Base-by-base conservation (phyloP, 1,140 invertebrate genomes). In the Pseudomyrmex flavicornis region DNA sequence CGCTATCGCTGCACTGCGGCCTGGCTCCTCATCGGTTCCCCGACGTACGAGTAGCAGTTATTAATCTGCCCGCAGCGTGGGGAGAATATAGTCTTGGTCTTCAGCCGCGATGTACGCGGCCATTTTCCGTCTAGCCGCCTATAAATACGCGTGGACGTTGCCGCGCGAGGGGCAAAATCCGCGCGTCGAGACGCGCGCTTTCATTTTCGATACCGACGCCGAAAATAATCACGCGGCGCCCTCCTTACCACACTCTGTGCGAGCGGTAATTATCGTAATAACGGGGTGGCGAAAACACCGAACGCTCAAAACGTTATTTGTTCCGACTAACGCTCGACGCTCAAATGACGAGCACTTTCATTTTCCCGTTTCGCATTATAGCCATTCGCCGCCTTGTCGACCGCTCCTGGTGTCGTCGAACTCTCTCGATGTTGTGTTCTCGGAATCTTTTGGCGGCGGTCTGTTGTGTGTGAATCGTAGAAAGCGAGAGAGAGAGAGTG, bases 91-190 rank as follows among this genome's bases (percentile, higher is more conserved):
- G 12, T 75, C 86, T 82, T 58, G 44, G 76, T 48, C 22, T 66
- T 10, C 26, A 7, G 35, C 35, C 52, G 0, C 69, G 50, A 63
- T 75, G 63, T 15, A 50, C 50, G 74, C 35, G 35, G 35, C 70
- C 79, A 73, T 89, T 88, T 89, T 88, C 86, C 79, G 46, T 83
- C 72, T 50, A 80, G 20, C 65, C 48, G 82, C 75, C 87, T 89
- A 89, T 89, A 88, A 89, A 89, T 89, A 89, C 58, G 7, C 17
- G 12, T 35, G 20, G 15, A 70, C 58, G 46, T 54, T 13, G n/a
- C 20, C 48, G 46, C 69, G 26, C 58, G 26, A 54, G 35, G 35
- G 79, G 68, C 52, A 65, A 80, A 88, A 75, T 75, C 59, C 74
- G 73, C 66, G 35, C 15, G 26, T 1, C 20, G 22, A n/a, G 50